A percentile compares a stretch with the other conserved stretches of the same genome.
phyloP scores from a whole-genome alignment of 2,888 invertebrate species.

The Andrena bucephala region DNA sequence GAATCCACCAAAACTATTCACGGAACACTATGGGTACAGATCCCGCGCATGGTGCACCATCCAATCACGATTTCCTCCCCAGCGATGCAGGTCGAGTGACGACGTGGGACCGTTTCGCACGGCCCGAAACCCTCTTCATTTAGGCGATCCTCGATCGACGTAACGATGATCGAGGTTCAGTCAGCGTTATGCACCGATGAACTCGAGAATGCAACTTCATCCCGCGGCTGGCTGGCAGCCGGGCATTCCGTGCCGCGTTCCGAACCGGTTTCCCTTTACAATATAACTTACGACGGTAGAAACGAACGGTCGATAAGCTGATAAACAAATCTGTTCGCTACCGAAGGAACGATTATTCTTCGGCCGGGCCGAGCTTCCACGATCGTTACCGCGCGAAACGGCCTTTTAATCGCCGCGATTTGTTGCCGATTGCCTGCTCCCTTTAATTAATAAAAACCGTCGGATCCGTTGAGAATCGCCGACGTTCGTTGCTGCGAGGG shows the following conservation, averaged over 20 bases:
- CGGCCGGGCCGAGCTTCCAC: constrained; percentile 32
- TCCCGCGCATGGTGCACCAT: not conserved
- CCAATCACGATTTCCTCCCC: constrained; percentile 7
- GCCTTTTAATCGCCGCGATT: constrained; percentile 65
- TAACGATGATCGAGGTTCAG: constrained; percentile 65
- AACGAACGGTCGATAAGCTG: constrained; percentile 72
- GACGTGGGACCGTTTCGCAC: not conserved
- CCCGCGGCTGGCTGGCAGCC: constrained; percentile 60
- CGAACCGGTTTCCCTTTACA: constrained; percentile 74
- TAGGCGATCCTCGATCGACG: constrained; percentile 57
- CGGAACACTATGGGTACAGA: not conserved
- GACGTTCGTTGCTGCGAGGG: not conserved
- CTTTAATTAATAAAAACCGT: constrained; percentile 60
- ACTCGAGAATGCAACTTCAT: constrained; percentile 74
- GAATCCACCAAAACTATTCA: too few species aligned
- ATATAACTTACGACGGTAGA: constrained; percentile 70
- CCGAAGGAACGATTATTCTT: constrained; percentile 67
- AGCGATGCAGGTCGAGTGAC: not conserved
- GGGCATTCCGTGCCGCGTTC: constrained; percentile 53
- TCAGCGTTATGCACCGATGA: constrained; percentile 70
- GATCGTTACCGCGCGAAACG: constrained; percentile 62
- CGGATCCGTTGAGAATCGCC: constrained; percentile 36
- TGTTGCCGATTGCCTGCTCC: constrained; percentile 48
- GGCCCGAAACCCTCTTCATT: constrained; percentile 24
- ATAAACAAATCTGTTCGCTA: constrained; percentile 75